Percentiles rank a stretch among this genome's conserved stretches.
These are phyloP conservation scores for Triplophysa yarkandensis DNA, from an alignment of 2,797 vertebrate species.

Conservation along the genomic window DNA sequence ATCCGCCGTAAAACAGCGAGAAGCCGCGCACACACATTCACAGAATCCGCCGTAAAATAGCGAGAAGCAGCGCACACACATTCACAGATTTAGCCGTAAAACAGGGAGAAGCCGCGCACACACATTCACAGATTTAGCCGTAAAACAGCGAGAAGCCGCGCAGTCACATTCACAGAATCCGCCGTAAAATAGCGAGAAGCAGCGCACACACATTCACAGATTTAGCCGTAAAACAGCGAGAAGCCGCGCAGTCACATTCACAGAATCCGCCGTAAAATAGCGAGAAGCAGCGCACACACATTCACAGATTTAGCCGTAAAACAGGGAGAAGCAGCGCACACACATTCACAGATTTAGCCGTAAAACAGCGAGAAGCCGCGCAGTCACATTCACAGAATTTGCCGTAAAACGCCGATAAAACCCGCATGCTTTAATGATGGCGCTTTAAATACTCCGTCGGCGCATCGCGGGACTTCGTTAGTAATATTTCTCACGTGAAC, in stretches of 20 bases:
- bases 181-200: conserved; percentile 18
- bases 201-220: too few relatives aligned
- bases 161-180: not conserved
- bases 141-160: not conserved
- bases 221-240: conserved; percentile 12
- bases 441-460: conserved; percentile 5
- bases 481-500: not conserved
- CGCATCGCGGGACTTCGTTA: not conserved
- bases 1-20: conserved; percentile 8
- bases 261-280: not conserved
- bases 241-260: not conserved
- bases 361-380: not conserved
- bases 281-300: too few relatives aligned
- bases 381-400: not conserved
- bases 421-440: not conserved
- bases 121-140: too few relatives aligned
- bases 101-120: conserved; percentile 2
- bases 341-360: not conserved
- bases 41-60: conserved; percentile 13
- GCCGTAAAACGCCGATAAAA: conserved; percentile 20
- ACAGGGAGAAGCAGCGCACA: not conserved
- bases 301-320: too few relatives aligned
- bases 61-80: not conserved
- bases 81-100: not conserved
- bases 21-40: conserved; percentile 13